Evolutionary conservation across 2,888 invertebrate species (phyloP), one percentile per base, ranked within the genome.

Genomic region (Campoplex capitator): DNA sequence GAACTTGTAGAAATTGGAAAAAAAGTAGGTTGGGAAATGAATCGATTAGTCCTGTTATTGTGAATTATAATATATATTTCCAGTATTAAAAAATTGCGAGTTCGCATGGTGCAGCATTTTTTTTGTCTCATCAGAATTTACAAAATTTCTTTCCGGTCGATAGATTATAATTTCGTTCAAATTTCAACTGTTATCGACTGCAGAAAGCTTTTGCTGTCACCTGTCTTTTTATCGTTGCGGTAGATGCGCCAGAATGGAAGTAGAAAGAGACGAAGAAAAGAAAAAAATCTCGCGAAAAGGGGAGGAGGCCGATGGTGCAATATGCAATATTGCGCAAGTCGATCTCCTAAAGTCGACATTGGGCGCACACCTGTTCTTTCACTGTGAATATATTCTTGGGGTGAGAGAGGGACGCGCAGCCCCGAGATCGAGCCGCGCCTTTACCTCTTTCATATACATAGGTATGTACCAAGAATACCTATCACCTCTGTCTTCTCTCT

Each of bases 241-340:
- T 62, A 32, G 28, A 32, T 16, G 62, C 32, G 71, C 71, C 3
- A 51, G 16, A 51, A n/a, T 7, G 32, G 51, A n/a, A 71, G 32
- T 35, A 71, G 32, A 71, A 58, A 38, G 56, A 11, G n/a, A 13
- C 7, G 16, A 86, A 87, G 85, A 84, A 88, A 86, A 79, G 81
- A 77, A 87, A 62, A 81, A 68, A 78, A 62, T 38, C 65, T 23
- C 67, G 62, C 9, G 68, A 38, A 45, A 16, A 35, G 58, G 35
- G 51, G 42, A 45, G 62, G 79, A 83, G 79, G 85, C 51, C 16
- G 74, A 51, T 56, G 62, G 56, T 71, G 83, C 48, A 62, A 62
- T 62, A 62, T 54, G 74, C 28, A 75, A 82, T 82, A 45, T 82
- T 82, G 68, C 82, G 82, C 75, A 42, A 42, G 42, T 42, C 42